These are phyloP conservation scores for Cheilosia impressa DNA, from an alignment of 2,888 invertebrate genomes.

Conservation along the genomic window DNA sequence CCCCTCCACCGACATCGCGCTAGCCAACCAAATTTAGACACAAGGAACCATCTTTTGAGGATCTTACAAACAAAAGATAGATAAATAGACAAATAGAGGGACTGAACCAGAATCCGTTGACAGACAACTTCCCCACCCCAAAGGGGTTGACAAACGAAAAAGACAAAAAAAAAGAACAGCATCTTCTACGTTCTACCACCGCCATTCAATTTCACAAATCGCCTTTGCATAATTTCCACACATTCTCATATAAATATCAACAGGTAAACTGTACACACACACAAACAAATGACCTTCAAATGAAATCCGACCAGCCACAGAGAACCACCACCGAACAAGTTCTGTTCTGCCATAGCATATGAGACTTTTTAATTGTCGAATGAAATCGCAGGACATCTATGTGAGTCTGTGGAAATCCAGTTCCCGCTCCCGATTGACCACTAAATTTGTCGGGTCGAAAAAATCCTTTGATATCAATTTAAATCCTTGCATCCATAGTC, in stretches of 20 bases:
- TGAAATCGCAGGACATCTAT: conserved; percentile 60
- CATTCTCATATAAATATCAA: conserved; percentile 45
- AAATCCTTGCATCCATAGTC: conserved; percentile 62
- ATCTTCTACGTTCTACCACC: conserved; percentile 39
- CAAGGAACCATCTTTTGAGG: conserved; percentile 11
- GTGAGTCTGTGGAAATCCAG: conserved; percentile 45
- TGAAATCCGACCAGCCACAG: conserved; percentile 13
- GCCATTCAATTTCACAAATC: conserved; percentile 26
- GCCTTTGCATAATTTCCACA: conserved; percentile 39
- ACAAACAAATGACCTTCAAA: conserved; percentile 63
- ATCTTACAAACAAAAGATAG: conserved; percentile 35
- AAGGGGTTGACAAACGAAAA: conserved; percentile 33
- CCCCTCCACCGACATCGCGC: conserved; percentile 31
- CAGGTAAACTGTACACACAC: conserved; percentile 58
- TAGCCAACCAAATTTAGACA: conserved; percentile 56
- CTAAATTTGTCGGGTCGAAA: conserved; percentile 19
- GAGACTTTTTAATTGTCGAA: conserved; percentile 48
- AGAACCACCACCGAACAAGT: conserved; percentile 52
- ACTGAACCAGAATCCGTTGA: conserved; percentile 56
- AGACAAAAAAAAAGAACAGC: conserved; percentile 20
- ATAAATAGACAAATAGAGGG: conserved; percentile 46
- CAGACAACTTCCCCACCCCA: conserved; percentile 57
- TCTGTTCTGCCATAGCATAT: conserved; percentile 18
- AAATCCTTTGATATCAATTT: conserved; percentile 59
- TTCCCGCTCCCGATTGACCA: conserved; percentile 61